A percentile compares a stretch with the other conserved stretches of the same genome.
Conservation (phyloP, 2,797 vertebrate species). For the Sternarchorhynchus goeldii region DNA sequence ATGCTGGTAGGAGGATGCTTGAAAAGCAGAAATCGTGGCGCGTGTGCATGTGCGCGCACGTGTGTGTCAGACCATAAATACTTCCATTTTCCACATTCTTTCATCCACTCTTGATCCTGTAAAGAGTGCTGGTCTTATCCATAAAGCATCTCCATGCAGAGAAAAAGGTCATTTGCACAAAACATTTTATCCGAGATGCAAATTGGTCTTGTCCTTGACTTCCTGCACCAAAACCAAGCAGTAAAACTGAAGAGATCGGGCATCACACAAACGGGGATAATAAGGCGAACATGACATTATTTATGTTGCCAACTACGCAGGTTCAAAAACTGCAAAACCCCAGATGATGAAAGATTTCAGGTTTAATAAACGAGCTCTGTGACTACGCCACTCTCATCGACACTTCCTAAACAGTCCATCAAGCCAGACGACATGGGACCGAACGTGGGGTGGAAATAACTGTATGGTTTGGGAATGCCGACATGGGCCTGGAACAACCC, state of each 20-base stretch:
- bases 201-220: constrained; percentile 8
- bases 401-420: too few relatives aligned
- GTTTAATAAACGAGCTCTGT: not conserved
- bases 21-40: constrained; percentile 1
- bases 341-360: not conserved
- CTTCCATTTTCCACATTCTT: constrained; percentile 26
- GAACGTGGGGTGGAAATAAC: too few relatives aligned
- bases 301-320: not conserved
- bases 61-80: constrained; percentile 10
- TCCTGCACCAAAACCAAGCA: not conserved
- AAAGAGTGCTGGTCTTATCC: constrained; percentile 24
- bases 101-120: constrained; percentile 13
- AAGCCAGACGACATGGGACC: too few relatives aligned
- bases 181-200: not conserved
- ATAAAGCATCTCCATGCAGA: constrained; percentile 11
- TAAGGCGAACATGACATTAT: constrained; percentile 1
- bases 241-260: constrained; percentile 3
- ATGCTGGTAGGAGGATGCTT: constrained; percentile 29
- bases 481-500: too few relatives aligned
- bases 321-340: not conserved
- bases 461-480: too few relatives aligned
- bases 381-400: not conserved
- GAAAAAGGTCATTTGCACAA: not conserved
- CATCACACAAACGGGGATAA: not conserved
- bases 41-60: not conserved